Evolutionary conservation across 2,888 invertebrate genomes (phyloP).

Genomic region (Phyllotreta striolata): DNA sequence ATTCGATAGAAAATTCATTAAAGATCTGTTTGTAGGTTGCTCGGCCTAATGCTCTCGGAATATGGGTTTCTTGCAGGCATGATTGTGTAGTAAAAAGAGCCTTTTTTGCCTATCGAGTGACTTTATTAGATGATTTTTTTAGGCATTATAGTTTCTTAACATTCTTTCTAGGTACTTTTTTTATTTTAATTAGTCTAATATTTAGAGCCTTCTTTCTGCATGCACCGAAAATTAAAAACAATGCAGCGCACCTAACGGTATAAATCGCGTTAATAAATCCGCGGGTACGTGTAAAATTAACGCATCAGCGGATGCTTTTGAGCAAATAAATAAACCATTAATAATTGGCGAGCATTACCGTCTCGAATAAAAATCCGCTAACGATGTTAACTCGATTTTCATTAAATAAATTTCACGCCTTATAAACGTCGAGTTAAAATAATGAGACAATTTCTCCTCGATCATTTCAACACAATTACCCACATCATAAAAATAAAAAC

Average conservation of each 20-base stretch:
- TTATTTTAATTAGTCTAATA: too few relatives aligned
- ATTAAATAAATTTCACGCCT: constrained; percentile 25
- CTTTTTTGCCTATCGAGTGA: neutral
- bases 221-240: neutral
- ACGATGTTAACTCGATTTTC: constrained; percentile 9
- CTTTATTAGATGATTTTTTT: neutral
- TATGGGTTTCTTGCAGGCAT: too few relatives aligned
- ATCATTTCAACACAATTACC: constrained; percentile 31
- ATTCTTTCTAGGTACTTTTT: neutral
- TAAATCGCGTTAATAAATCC: too few relatives aligned
- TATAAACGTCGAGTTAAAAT: constrained; percentile 13
- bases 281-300: too few relatives aligned
- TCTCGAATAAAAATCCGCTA: neutral
- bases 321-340: too few relatives aligned
- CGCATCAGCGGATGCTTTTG: too few relatives aligned
- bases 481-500: constrained; percentile 29
- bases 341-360: too few relatives aligned
- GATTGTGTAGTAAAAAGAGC: too few relatives aligned
- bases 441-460: constrained; percentile 20
- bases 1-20: constrained; percentile 2
- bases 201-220: too few relatives aligned
- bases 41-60: too few relatives aligned
- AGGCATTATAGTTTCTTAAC: neutral
- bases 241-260: neutral
- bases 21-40: too few relatives aligned